Percentiles rank a stretch among this genome's conserved stretches.
Evolutionary conservation across 2,888 invertebrate genomes (phyloP).

Genomic region (Drosophila limbata): DNA sequence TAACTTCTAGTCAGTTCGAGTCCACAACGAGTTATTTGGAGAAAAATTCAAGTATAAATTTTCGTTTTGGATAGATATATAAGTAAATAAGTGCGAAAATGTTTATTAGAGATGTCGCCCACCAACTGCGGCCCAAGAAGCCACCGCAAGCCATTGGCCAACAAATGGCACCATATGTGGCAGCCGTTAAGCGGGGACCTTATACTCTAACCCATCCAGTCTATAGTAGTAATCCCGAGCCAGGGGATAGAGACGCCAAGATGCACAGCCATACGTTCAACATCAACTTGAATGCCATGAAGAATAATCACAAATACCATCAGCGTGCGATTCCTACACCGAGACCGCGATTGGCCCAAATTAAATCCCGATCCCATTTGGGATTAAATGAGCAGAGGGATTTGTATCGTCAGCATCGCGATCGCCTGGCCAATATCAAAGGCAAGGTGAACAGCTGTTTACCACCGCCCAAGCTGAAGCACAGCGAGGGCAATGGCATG

Average conservation of each 20-base stretch:
- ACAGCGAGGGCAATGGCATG: constrained; percentile 59
- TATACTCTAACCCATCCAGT: constrained; percentile 62
- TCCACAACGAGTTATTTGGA: constrained; percentile 20
- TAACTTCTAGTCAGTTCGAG: constrained; percentile 15
- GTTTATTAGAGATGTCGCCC: constrained; percentile 59
- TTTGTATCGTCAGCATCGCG: constrained; percentile 71
- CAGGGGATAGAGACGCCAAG: constrained; percentile 21
- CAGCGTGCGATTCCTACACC: constrained; percentile 53
- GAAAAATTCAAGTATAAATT: constrained; percentile 59
- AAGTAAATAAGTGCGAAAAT: constrained; percentile 32
- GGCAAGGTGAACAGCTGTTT: constrained; percentile 66
- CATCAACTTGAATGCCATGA: constrained; percentile 40
- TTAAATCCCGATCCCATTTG: constrained; percentile 51
- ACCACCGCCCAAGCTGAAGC: constrained; percentile 52
- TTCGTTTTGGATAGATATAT: constrained; percentile 14
- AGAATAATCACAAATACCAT: constrained; percentile 56
- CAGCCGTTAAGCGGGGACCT: constrained; percentile 58
- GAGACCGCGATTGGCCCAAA: background rate
- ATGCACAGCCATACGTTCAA: constrained; percentile 62
- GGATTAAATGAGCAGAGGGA: constrained; percentile 58
- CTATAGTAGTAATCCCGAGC: constrained; percentile 36
- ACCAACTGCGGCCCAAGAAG: background rate
- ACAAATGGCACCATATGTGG: constrained; percentile 45
- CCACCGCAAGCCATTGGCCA: background rate
- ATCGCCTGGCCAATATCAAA: constrained; percentile 72